Evolutionary conservation across 2,888 invertebrate species (phyloP), one percentile per base, ranked within the genome.

Genomic region (Leptothorax acervorum): DNA sequence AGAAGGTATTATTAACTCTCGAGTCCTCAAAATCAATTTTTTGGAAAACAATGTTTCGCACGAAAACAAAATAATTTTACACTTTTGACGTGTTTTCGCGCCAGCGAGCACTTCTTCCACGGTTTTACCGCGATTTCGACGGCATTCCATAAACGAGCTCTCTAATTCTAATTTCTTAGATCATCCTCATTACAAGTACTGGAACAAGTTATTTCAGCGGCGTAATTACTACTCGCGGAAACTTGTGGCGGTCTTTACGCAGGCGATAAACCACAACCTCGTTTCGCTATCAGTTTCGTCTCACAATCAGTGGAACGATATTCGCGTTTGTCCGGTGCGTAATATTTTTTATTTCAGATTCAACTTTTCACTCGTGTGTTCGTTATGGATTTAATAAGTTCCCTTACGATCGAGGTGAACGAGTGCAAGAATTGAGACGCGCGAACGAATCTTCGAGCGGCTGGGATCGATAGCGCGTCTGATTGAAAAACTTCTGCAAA

Each of bases 401-500:
- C 11, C 2, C 23, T n/a, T 48, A 18, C 48, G 12, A n/a, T n/a
- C n/a, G n/a, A 48, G 35, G 8, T 60, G n/a, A 48, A 1, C 39
- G 28, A 48, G 60, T 60, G 9, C 57, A 79, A 79, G 55, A 23
- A 23, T 15, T 51, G 6, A 53, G 12, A 76, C 66, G 45, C 45
- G 68, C 42, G 55, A 66, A 57, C 45, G 15, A 70, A 60, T 79
- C 70, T 81, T 71, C 1, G 35, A 0, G 5, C n/a, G 11, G 9
- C 9, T 11, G 12, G 23, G 48, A 71, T 71, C 79, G 28, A 71
- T 81, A 79, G 28, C 28, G 8, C 23, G 48, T 48, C 71, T 55
- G 48, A 71, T 79, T 79, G 12, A 35, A 71, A 60, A 79, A 79
- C 60, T 79, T 68, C 35, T 11, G 4, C 35, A 31, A 57, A n/a